Evolutionary conservation across 1,140 invertebrate species (phyloP).

Genomic region (Aphis craccivora): DNA sequence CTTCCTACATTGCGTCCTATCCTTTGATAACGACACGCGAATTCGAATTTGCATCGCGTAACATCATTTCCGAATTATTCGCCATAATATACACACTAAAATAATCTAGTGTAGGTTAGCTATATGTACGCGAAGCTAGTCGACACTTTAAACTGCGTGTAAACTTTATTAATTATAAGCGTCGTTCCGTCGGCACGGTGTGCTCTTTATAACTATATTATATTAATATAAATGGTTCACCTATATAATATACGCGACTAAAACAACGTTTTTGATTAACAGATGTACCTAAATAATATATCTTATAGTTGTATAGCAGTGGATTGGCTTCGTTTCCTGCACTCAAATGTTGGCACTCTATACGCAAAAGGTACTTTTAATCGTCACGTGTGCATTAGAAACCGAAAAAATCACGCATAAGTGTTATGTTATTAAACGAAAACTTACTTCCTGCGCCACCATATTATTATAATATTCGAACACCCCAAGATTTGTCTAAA

Average conservation of each 20-base stretch:
- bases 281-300: not conserved
- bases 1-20: not conserved
- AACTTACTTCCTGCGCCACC: not conserved
- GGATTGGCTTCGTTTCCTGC: not conserved
- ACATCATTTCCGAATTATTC: not conserved
- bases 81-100: not conserved
- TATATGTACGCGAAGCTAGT: not conserved
- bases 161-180: not conserved
- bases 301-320: not conserved
- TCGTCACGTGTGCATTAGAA: not conserved
- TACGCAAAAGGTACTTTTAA: not conserved
- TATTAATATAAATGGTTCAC: not conserved
- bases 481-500: not conserved
- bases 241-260: not conserved
- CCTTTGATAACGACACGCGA: not conserved
- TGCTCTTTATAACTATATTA: not conserved
- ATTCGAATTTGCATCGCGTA: not conserved
- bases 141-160: not conserved
- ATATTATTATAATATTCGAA: not conserved
- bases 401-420: not conserved
- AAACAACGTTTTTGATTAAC: not conserved
- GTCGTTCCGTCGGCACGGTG: not conserved
- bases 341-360: not conserved
- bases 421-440: not conserved
- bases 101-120: not conserved